These are phyloP conservation scores for Romanogobio albipinnatus DNA, from an alignment of 2,113 vertebrate genomes.

Conservation along the genomic window DNA sequence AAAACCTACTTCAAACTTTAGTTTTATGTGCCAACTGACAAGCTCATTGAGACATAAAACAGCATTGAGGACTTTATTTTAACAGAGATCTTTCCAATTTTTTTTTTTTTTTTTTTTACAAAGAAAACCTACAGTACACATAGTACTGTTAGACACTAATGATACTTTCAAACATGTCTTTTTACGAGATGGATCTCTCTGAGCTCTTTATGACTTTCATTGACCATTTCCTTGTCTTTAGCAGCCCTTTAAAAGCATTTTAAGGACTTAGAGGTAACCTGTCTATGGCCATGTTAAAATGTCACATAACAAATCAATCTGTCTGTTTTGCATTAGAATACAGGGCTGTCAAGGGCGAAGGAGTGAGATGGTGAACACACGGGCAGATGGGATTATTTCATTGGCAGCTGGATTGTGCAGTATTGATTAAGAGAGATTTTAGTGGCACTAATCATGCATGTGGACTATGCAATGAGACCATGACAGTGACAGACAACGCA, in stretches of 20 bases:
- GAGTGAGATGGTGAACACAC: conserved; percentile 63
- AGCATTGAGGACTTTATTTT: neutral
- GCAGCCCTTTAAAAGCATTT: conserved; percentile 71
- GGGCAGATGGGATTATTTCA: conserved; percentile 51
- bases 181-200: conserved; percentile 71
- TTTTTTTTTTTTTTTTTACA: neutral
- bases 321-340: conserved; percentile 70
- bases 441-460: conserved; percentile 67
- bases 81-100: neutral
- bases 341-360: conserved; percentile 26
- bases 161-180: conserved; percentile 57
- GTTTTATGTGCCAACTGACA: neutral
- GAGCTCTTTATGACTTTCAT: conserved; percentile 69
- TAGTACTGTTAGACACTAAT: conserved; percentile 30
- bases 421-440: conserved; percentile 72
- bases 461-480: conserved; percentile 47
- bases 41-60: neutral
- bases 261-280: conserved; percentile 71
- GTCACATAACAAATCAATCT: conserved; percentile 77
- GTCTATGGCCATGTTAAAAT: conserved; percentile 73
- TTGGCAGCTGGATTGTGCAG: conserved; percentile 58
- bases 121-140: neutral
- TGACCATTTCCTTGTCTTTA: conserved; percentile 68
- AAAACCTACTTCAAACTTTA: conserved; percentile 24
- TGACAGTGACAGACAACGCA: conserved; percentile 55